phyloP scores from a whole-genome alignment of 1,140 invertebrate species.

The Nomia melanderi region DNA sequence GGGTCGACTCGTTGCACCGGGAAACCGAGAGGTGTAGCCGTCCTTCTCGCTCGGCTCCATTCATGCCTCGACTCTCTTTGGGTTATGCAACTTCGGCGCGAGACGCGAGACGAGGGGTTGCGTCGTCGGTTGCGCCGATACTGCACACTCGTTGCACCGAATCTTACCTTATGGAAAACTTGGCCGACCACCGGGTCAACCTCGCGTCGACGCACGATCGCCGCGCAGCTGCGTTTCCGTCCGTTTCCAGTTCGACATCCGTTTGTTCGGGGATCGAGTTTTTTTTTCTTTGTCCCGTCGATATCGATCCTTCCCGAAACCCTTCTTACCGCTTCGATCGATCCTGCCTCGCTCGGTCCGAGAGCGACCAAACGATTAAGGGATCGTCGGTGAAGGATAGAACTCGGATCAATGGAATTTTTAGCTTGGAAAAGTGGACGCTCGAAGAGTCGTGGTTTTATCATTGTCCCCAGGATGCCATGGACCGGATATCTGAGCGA shows the following conservation, averaged over 20 bases:
- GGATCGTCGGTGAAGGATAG: too few relatives aligned
- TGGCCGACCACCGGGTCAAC: constrained; percentile 20
- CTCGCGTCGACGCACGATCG: constrained; percentile 8
- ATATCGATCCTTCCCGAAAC: not conserved
- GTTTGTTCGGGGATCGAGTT: too few relatives aligned
- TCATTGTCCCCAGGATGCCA: not conserved
- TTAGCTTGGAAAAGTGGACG: too few relatives aligned
- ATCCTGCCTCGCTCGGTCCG: not conserved
- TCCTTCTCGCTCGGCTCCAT: constrained; percentile 67
- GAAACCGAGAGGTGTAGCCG: constrained; percentile 48
- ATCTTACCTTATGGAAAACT: constrained; percentile 41
- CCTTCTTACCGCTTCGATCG: not conserved
- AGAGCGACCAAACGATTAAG: too few relatives aligned
- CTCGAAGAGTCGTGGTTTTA: too few relatives aligned
- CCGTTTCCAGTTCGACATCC: too few relatives aligned
- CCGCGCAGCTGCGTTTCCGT: too few relatives aligned
- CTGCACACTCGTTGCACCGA: constrained; percentile 50
- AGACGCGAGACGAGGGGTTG: constrained; percentile 45
- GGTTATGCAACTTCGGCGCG: constrained; percentile 64
- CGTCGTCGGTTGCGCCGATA: constrained; percentile 36
- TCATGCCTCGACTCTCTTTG: constrained; percentile 63
- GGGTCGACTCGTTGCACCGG: constrained; percentile 58
- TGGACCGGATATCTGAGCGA: not conserved
- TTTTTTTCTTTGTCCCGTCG: not conserved
- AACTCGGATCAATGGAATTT: too few relatives aligned